phyloP scores from a whole-genome alignment of 30 jellyfish, hydroid and myxozoan species.

The Aurelia aurita region DNA sequence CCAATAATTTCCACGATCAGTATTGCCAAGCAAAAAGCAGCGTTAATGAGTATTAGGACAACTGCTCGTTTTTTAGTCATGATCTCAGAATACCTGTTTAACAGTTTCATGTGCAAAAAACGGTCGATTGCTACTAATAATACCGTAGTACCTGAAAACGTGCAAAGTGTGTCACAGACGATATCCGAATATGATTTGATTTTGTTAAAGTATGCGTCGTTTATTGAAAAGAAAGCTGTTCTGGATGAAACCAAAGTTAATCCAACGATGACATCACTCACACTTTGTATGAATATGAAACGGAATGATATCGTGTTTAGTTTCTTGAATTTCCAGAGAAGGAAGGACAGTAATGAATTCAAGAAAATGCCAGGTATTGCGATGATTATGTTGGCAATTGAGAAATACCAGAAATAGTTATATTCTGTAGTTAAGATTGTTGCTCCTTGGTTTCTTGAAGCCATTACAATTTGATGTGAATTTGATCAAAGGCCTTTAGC shows the following conservation, averaged over 20 bases:
- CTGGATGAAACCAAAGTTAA: conserved; percentile 9
- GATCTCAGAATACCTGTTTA: conserved; percentile 28
- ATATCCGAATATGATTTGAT: conserved; percentile 19
- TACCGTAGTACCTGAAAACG: conserved; percentile 32
- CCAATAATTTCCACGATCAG: neutral
- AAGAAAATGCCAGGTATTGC: conserved; percentile 3
- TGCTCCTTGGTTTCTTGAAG: too few relatives aligned
- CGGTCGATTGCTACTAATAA: conserved; percentile 47
- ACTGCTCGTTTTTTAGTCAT: conserved; percentile 42
- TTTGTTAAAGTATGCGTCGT: neutral
- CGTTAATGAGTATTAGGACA: conserved; percentile 6
- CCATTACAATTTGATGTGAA: too few relatives aligned
- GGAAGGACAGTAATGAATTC: conserved; percentile 15
- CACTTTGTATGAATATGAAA: conserved; percentile 18
- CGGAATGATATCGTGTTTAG: conserved; percentile 21
- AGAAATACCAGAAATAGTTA: neutral
- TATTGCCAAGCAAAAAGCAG: neutral
- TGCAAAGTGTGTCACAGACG: conserved; percentile 33
- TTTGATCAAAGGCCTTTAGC: too few relatives aligned
- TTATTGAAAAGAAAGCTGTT: neutral
- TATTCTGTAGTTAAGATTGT: neutral
- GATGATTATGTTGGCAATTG: neutral
- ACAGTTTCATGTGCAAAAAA: conserved; percentile 40
- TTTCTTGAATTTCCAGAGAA: conserved; percentile 26
- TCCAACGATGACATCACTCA: conserved; percentile 25